Conservation (phyloP, 2,888 invertebrate genomes). For the Epinotia bilunana region DNA sequence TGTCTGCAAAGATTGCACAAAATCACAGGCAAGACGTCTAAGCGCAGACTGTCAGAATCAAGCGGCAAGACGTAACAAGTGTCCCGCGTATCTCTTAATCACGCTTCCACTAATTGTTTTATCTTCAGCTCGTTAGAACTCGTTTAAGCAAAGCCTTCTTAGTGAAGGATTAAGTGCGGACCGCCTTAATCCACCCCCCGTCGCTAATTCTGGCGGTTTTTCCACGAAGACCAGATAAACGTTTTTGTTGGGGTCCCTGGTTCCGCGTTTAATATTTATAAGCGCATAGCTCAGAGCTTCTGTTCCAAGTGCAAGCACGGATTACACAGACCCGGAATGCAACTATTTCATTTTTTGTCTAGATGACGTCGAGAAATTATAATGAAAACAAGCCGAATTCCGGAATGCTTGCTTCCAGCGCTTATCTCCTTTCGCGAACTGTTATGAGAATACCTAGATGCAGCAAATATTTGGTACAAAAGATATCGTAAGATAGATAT, state of each 20-base stretch:
- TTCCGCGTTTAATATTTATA: constrained; percentile 81
- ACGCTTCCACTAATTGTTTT: constrained; percentile 83
- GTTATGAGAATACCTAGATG: constrained; percentile 35
- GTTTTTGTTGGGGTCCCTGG: constrained; percentile 78
- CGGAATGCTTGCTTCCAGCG: constrained; percentile 26
- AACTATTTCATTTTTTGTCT: constrained; percentile 65
- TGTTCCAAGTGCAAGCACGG: constrained; percentile 73
- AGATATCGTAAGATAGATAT: constrained; percentile 18
- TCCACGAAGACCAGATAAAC: constrained; percentile 82
- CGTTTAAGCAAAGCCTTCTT: constrained; percentile 85
- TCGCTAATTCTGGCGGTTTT: constrained; percentile 83
- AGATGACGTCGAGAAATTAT: constrained; percentile 65
- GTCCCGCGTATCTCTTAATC: constrained; percentile 83
- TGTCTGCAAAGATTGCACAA: constrained; percentile 46
- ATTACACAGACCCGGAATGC: constrained; percentile 70
- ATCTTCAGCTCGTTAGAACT: constrained; percentile 85
- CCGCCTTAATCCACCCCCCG: constrained; percentile 82
- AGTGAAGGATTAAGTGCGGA: constrained; percentile 84
- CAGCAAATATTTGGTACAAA: constrained; percentile 6
- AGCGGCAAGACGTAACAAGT: constrained; percentile 80
- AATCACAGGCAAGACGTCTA: constrained; percentile 56
- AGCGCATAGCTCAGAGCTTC: constrained; percentile 74
- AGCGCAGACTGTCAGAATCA: constrained; percentile 57
- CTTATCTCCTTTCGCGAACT: constrained; percentile 6
- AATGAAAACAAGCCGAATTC: constrained; percentile 62